Evolutionary conservation across 1,140 invertebrate species (phyloP), one percentile per base, ranked within the genome.

Genomic region (Reticulitermes speratus): DNA sequence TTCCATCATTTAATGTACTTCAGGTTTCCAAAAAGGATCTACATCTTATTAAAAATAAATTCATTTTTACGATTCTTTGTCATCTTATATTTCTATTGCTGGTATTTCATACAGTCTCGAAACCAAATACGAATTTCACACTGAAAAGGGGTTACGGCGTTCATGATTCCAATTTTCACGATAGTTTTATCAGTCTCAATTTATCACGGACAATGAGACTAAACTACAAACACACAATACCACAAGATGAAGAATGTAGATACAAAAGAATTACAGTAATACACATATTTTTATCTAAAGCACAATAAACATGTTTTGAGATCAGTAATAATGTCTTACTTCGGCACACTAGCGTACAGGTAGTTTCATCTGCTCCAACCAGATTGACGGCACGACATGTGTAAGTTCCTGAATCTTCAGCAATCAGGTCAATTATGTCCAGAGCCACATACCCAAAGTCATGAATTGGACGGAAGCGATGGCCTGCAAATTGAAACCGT

Each of bases 361-460:
- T 93, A 5, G 95, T 96, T 93, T 98, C 97, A 90, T 98, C 97
- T 84, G 93, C 94, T 44, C 98, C 98, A 44, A 97, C 93, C 19
- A 96, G 90, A 90, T 99, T 99, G 14, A 96, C 96, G 30, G 98
- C 97, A 81, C 97, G 93, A 90, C 98, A 98, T 7, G 97, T 98
- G 90, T 99, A 99, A 23, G 96, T 94, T 59, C 97, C 98, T 23
- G 95, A 96, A 91, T 99, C 98, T 93, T 99, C 98, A 83, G 97
- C 96, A 90, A 98, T 97, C 87, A 97, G 90, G 89, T 97, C 96
- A 86, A 98, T 94, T 87, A 98, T 97, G 89, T 98, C 97, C 85
- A 98, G 92, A 44, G 97, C 97, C 44, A 98, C 97, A 89, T 98
- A 98, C 23, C 97, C 98, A 90, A 99, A 99, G 89, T 99, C 98